Conservation (phyloP, 2,113 vertebrate species). For the Philantomba maxwellii region DNA sequence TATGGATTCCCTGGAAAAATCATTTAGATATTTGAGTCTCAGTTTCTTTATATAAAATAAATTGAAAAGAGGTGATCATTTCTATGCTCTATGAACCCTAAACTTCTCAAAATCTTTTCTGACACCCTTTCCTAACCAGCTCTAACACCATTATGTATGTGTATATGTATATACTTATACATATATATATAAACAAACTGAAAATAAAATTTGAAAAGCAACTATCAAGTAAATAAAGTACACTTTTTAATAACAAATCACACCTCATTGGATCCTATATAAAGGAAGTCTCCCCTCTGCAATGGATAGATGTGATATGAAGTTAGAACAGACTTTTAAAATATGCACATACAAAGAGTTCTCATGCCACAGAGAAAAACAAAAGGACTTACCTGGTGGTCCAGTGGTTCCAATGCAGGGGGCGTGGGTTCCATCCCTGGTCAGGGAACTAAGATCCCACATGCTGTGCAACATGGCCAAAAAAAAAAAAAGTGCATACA, state of each 20-base stretch:
- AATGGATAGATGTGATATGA: not conserved
- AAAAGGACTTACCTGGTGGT: not conserved
- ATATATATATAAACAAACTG: not conserved
- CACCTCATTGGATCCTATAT: not conserved
- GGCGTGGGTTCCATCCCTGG: not conserved
- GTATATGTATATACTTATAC: not conserved
- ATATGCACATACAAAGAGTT: not conserved
- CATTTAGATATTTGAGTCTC: not conserved
- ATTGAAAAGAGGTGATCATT: not conserved
- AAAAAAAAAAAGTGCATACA: not conserved
- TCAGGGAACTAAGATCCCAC: not conserved
- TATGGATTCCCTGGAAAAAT: not conserved
- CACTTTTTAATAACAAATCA: not conserved
- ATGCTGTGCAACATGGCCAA: not conserved
- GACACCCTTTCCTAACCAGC: not conserved
- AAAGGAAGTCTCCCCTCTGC: not conserved
- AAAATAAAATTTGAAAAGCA: not conserved
- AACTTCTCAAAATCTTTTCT: not conserved
- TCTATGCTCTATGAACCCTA: not conserved
- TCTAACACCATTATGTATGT: not conserved
- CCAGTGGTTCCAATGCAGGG: not conserved
- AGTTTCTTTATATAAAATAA: not conserved
- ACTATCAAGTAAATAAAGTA: not conserved
- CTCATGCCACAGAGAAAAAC: not conserved
- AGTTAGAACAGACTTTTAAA: not conserved